A percentile compares a stretch with the other conserved stretches of the same genome.
These are phyloP conservation scores for Anas georgica DNA, from an alignment of 2,797 vertebrate species.

Conservation along the genomic window DNA sequence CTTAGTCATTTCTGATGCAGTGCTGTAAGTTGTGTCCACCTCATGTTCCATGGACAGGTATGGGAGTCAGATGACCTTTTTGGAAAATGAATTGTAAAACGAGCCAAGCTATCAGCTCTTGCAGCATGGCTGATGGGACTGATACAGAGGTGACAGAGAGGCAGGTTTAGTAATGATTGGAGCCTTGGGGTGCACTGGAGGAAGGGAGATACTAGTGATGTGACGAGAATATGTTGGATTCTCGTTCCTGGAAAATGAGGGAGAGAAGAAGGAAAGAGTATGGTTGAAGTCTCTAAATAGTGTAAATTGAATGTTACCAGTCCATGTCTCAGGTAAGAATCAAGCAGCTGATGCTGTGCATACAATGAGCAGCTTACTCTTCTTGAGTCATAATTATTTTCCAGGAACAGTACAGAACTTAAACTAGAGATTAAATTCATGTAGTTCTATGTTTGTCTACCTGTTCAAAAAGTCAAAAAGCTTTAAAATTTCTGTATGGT, in stretches of 20 bases:
- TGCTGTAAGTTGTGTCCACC: neutral
- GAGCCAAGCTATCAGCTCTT: rapidly evolving
- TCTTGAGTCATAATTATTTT: neutral
- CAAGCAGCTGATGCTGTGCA: neutral
- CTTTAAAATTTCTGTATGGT: neutral
- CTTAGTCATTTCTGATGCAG: neutral
- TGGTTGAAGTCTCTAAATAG: neutral
- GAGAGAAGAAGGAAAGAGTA: neutral
- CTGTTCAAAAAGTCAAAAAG: neutral
- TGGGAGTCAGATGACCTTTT: neutral
- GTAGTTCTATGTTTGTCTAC: neutral
- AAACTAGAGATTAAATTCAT: neutral
- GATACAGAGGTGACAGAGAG: neutral
- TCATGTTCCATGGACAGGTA: neutral
- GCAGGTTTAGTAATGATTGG: neutral
- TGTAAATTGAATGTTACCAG: neutral
- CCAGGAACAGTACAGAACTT: neutral
- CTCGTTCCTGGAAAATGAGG: neutral
- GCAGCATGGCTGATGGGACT: neutral
- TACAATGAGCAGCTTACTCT: neutral
- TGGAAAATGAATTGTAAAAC: neutral
- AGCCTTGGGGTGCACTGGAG: neutral
- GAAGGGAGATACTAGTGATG: neutral
- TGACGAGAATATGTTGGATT: neutral
- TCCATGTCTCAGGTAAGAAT: neutral